Conservation (phyloP, 2,888 invertebrate species). For the Anorthoa munda region DNA sequence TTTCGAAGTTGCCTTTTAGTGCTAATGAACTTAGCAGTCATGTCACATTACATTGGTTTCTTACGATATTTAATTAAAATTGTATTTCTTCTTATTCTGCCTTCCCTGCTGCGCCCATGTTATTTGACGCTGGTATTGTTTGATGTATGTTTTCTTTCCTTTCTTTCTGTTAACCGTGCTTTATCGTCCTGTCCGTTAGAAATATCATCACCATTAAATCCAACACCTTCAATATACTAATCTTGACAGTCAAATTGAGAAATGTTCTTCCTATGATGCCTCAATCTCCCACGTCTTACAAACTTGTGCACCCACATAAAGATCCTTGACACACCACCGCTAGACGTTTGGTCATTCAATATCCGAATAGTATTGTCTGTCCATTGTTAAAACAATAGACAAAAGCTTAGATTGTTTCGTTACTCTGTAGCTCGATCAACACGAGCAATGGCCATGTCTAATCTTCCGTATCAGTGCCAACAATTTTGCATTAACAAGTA, state of each 20-base stretch:
- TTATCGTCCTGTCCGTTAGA: not conserved
- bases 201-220: not conserved
- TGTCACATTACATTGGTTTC: not conserved
- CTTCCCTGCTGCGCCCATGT: not conserved
- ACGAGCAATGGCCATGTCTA: conserved; percentile 62
- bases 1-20: conserved; percentile 32
- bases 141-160: not conserved
- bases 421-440: conserved; percentile 56
- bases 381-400: conserved; percentile 64
- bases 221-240: not conserved
- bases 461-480: conserved; percentile 61
- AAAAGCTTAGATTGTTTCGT: conserved; percentile 55
- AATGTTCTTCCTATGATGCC: not conserved
- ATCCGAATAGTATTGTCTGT: conserved; percentile 62
- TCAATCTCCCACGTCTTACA: conserved; percentile 6
- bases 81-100: not conserved
- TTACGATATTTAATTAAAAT: not conserved
- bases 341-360: conserved; percentile 48
- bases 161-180: not conserved
- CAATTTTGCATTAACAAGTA: not conserved
- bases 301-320: conserved; percentile 35
- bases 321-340: conserved; percentile 54
- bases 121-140: no score
- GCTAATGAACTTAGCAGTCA: conserved; percentile 29
- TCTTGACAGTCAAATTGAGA: not conserved